phyloP scores from a whole-genome alignment of 2,888 invertebrate genomes.

The Leucophenga maculata region DNA sequence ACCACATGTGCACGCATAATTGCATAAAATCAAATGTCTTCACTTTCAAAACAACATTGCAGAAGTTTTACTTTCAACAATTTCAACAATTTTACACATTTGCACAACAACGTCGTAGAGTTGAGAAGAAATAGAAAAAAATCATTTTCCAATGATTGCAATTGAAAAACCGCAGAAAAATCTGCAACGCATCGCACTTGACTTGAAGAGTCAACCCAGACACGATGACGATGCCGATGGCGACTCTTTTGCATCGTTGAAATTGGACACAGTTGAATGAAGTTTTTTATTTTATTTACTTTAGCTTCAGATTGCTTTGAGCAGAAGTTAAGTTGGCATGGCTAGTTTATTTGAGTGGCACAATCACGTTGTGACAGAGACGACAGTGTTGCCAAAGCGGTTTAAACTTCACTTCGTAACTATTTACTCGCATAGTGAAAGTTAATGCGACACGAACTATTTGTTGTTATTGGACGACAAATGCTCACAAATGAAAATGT shows the following conservation, averaged over 20 bases:
- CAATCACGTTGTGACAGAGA: neutral
- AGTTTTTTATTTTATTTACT: no score
- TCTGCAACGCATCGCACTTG: no score
- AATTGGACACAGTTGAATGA: conserved; percentile 18
- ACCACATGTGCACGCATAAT: conserved; percentile 4
- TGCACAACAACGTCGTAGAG: no score
- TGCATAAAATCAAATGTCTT: conserved; percentile 18
- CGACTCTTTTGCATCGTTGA: no score
- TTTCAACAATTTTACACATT: no score
- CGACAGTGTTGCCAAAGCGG: conserved; percentile 3
- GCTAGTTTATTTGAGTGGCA: no score
- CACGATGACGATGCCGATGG: no score
- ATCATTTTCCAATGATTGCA: conserved; percentile 3
- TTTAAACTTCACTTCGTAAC: neutral
- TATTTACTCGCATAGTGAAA: conserved; percentile 1
- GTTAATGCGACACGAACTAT: neutral
- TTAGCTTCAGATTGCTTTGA: no score
- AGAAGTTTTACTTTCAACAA: neutral
- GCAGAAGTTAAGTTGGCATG: no score
- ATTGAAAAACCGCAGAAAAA: conserved; percentile 11
- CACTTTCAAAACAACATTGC: conserved; percentile 17
- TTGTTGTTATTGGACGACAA: neutral
- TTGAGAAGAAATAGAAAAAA: no score
- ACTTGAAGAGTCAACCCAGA: no score
- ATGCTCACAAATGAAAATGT: no score